phyloP scores from a whole-genome alignment of 2,888 invertebrate species.

The Nebria salina region DNA sequence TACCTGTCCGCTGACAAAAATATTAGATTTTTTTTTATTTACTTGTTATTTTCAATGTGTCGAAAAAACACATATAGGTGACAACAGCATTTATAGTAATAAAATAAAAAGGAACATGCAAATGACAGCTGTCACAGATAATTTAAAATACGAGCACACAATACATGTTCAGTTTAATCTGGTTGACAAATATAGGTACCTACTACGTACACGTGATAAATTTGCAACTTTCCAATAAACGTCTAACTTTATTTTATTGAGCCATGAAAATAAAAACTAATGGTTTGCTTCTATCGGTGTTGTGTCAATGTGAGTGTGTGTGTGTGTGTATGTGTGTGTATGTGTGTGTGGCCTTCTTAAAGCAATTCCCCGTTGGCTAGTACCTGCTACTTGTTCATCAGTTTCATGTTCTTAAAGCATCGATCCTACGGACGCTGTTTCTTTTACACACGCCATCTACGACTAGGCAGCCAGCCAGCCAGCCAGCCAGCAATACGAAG shows the following conservation, averaged over 20 bases:
- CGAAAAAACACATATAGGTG: slow-evolving; percentile 16
- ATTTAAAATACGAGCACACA: slow-evolving; percentile 33
- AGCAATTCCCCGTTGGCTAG: slow-evolving; percentile 25
- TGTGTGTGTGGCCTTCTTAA: slow-evolving; percentile 25
- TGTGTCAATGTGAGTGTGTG: neutral
- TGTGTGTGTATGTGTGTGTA: neutral
- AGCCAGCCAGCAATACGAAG: slow-evolving; percentile 2
- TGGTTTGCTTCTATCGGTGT: slow-evolving; percentile 11
- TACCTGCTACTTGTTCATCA: slow-evolving; percentile 43
- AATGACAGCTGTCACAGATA: slow-evolving; percentile 46
- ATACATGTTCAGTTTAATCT: slow-evolving; percentile 38
- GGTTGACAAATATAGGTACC: slow-evolving; percentile 24
- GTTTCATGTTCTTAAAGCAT: slow-evolving; percentile 42
- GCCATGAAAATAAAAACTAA: slow-evolving; percentile 44
- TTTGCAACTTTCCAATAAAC: slow-evolving; percentile 42
- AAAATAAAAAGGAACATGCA: slow-evolving; percentile 40
- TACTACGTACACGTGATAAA: slow-evolving; percentile 35
- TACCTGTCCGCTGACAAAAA: slow-evolving; percentile 12
- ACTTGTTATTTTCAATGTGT: slow-evolving; percentile 30
- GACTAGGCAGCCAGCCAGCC: no score
- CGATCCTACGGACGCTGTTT: slow-evolving; percentile 31
- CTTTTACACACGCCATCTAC: slow-evolving; percentile 23
- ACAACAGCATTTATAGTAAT: slow-evolving; percentile 28
- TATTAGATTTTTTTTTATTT: slow-evolving; percentile 15
- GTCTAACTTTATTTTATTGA: slow-evolving; percentile 46